Percentiles rank a stretch among this genome's conserved stretches.
Conservation (phyloP, 2,888 invertebrate genomes). For the Ferrisia virgata region DNA sequence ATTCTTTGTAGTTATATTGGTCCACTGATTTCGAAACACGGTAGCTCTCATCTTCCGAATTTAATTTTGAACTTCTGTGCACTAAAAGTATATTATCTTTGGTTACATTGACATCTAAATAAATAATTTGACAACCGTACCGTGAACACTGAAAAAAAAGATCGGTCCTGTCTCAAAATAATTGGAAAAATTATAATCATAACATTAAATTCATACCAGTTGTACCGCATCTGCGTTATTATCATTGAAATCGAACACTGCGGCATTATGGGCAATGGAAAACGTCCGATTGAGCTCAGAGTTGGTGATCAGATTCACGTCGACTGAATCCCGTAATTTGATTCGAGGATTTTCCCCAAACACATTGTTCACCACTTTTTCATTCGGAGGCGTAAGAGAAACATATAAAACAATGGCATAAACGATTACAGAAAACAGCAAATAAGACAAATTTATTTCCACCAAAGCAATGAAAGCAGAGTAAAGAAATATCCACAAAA, state of each 20-base stretch:
- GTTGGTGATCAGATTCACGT: neutral
- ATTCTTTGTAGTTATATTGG: neutral
- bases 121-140: constrained; percentile 70
- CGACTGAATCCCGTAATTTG: neutral
- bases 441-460: constrained; percentile 36
- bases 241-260: constrained; percentile 74
- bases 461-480: neutral
- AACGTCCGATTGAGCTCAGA: neutral
- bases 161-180: neutral
- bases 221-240: constrained; percentile 72
- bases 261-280: constrained; percentile 70
- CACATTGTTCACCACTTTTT: constrained; percentile 42
- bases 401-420: constrained; percentile 46
- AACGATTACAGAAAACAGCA: constrained; percentile 42
- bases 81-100: constrained; percentile 71
- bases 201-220: constrained; percentile 57
- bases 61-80: constrained; percentile 62
- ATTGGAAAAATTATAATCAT: neutral
- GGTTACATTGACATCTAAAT: constrained; percentile 73
- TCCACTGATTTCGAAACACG: neutral
- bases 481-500: neutral
- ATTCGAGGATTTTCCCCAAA: constrained; percentile 46
- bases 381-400: constrained; percentile 47
- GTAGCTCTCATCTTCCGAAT: neutral
- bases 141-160: constrained; percentile 61